These are phyloP conservation scores for Scarus forsteni DNA, from an alignment of 2,797 vertebrate genomes.

Conservation along the genomic window DNA sequence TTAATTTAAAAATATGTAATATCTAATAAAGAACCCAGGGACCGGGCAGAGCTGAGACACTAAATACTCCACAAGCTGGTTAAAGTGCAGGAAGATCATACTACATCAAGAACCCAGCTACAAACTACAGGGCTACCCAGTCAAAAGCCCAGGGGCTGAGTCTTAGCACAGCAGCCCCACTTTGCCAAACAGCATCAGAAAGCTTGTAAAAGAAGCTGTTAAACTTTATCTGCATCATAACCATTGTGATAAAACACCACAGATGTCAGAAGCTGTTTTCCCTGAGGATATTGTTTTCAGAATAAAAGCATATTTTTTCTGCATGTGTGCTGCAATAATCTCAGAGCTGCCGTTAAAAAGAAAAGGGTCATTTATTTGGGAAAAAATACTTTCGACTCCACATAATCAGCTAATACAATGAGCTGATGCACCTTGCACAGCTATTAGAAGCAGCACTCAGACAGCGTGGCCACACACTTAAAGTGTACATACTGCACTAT, in stretches of 20 bases:
- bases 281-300: conserved; percentile 26
- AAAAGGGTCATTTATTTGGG: conserved; percentile 24
- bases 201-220: conserved; percentile 75
- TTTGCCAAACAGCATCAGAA: conserved; percentile 50
- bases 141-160: conserved; percentile 47
- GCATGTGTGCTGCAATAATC: conserved; percentile 46
- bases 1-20: not conserved
- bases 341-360: conserved; percentile 47
- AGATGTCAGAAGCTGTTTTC: conserved; percentile 63
- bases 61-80: conserved; percentile 42
- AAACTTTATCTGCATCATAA: conserved; percentile 77
- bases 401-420: conserved; percentile 67
- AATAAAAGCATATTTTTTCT: conserved; percentile 36
- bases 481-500: conserved; percentile 62
- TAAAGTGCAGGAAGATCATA: conserved; percentile 67
- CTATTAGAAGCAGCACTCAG: conserved; percentile 67
- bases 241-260: conserved; percentile 60
- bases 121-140: conserved; percentile 53
- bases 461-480: conserved; percentile 55
- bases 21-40: conserved; percentile 5
- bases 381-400: conserved; percentile 43
- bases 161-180: conserved; percentile 42
- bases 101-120: conserved; percentile 38
- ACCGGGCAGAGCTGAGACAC: conserved; percentile 39
- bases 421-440: conserved; percentile 58